Conservation (phyloP, 2,888 invertebrate genomes). For the Tryphoninae sp. region DNA sequence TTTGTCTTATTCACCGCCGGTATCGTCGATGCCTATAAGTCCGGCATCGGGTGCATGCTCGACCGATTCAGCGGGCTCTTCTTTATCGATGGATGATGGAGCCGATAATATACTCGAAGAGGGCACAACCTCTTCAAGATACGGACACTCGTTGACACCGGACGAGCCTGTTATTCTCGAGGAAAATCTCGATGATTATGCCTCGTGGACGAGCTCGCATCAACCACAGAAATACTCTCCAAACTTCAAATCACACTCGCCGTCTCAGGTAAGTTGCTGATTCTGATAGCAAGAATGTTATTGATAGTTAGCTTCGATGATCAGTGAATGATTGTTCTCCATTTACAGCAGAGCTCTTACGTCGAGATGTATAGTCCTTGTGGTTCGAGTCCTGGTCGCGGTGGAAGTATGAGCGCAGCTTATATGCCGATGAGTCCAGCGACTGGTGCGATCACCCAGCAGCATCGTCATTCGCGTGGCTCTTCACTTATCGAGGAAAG, state of each 20-base stretch:
- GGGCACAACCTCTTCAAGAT: slow-evolving; percentile 77
- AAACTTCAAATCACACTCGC: slow-evolving; percentile 81
- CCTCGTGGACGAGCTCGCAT: slow-evolving; percentile 75
- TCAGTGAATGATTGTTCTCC: not conserved
- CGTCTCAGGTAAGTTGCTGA: slow-evolving; percentile 78
- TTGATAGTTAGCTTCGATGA: not conserved
- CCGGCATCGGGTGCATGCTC: slow-evolving; percentile 85
- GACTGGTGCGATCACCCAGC: slow-evolving; percentile 78
- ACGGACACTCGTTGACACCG: slow-evolving; percentile 83
- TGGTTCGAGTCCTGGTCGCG: slow-evolving; percentile 82
- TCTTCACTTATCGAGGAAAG: slow-evolving; percentile 84
- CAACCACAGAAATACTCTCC: slow-evolving; percentile 79
- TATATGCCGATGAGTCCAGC: slow-evolving; percentile 84
- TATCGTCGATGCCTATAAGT: slow-evolving; percentile 84
- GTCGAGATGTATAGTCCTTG: slow-evolving; percentile 83
- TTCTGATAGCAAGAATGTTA: slow-evolving; percentile 1
- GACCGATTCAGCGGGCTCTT: slow-evolving; percentile 87
- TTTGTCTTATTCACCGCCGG: slow-evolving; percentile 82
- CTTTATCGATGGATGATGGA: slow-evolving; percentile 86
- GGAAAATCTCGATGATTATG: slow-evolving; percentile 85
- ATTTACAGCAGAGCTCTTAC: slow-evolving; percentile 80
- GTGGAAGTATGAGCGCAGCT: slow-evolving; percentile 71
- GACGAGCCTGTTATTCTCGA: slow-evolving; percentile 86
- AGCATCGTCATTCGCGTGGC: slow-evolving; percentile 84
- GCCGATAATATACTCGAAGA: slow-evolving; percentile 81